These are phyloP conservation scores for Metellina segmentata DNA, from an alignment of 2,888 invertebrate species.

Conservation along the genomic window DNA sequence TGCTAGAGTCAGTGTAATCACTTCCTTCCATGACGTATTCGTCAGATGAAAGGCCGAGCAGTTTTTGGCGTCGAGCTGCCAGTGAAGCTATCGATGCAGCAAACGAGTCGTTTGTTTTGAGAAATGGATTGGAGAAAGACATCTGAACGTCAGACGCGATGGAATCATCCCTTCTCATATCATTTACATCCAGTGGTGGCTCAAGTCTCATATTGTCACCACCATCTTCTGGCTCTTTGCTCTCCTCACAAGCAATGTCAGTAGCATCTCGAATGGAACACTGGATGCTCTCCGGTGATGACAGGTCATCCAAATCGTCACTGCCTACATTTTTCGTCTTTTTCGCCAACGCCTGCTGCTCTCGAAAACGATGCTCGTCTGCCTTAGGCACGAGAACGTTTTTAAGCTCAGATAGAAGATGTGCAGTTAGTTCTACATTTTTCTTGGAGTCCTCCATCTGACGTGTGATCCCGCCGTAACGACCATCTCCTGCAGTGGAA, in stretches of 20 bases:
- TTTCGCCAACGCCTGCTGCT: slow-evolving; percentile 57
- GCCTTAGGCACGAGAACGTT: slow-evolving; percentile 70
- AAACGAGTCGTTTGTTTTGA: slow-evolving; percentile 39
- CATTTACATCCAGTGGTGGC: too few relatives aligned
- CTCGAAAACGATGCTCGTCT: slow-evolving; percentile 65
- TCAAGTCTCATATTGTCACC: neutral
- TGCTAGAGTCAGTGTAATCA: slow-evolving; percentile 12
- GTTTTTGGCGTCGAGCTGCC: slow-evolving; percentile 40
- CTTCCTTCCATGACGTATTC: slow-evolving; percentile 30
- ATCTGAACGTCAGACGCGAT: too few relatives aligned
- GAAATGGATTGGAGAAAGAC: neutral
- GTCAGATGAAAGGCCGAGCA: slow-evolving; percentile 47
- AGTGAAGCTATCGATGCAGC: slow-evolving; percentile 62
- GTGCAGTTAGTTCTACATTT: slow-evolving; percentile 36
- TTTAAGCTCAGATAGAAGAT: slow-evolving; percentile 64
- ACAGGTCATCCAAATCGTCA: neutral
- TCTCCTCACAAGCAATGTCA: neutral
- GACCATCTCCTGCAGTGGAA: neutral
- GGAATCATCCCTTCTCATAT: too few relatives aligned
- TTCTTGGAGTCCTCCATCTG: slow-evolving; percentile 8
- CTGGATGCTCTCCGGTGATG: neutral
- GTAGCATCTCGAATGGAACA: too few relatives aligned
- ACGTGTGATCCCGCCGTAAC: neutral
- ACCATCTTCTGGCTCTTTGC: neutral
- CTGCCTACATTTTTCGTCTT: neutral